Percentiles rank a stretch among this genome's conserved stretches.
Conservation (phyloP, 2,888 invertebrate species). For the Lagria hirta region DNA sequence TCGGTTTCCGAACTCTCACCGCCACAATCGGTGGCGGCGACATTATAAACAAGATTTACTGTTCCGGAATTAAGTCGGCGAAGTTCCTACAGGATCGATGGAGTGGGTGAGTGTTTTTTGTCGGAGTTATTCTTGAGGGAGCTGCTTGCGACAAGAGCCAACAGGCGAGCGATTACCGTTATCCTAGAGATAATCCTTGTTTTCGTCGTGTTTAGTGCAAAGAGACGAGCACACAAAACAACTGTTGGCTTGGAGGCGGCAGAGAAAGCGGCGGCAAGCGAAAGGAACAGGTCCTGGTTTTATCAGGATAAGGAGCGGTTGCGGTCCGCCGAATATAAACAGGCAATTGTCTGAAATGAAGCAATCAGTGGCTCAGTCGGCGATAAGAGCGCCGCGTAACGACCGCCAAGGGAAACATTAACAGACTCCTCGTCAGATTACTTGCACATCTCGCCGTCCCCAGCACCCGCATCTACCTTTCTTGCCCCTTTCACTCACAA, state of each 20-base stretch:
- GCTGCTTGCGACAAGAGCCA: constrained; percentile 38
- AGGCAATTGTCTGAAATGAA: constrained; percentile 58
- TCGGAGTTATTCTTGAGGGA: constrained; percentile 20
- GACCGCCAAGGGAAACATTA: constrained; percentile 56
- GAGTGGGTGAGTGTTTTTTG: too few relatives aligned
- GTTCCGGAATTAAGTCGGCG: constrained; percentile 24
- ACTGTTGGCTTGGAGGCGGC: constrained; percentile 27
- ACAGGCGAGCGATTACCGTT: constrained; percentile 44
- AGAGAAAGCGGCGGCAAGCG: constrained; percentile 25
- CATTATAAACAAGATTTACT: constrained; percentile 37
- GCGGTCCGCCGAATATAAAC: constrained; percentile 56
- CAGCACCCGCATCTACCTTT: constrained; percentile 27
- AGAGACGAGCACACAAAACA: constrained; percentile 32
- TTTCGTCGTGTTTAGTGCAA: constrained; percentile 38
- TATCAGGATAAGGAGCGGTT: constrained; percentile 51
- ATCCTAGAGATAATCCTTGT: constrained; percentile 44
- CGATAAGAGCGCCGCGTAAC: constrained; percentile 56
- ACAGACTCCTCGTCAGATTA: constrained; percentile 57
- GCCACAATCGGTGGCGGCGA: constrained; percentile 29
- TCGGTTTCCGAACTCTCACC: constrained; percentile 39
- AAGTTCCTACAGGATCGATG: constrained; percentile 11
- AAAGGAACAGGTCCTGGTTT: constrained; percentile 46
- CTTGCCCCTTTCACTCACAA: too few relatives aligned
- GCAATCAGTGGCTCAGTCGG: constrained; percentile 56
- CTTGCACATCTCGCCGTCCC: constrained; percentile 51